Evolutionary conservation across 2,888 invertebrate genomes (phyloP), one percentile per base, ranked within the genome.

Genomic region (Drosophila recens): DNA sequence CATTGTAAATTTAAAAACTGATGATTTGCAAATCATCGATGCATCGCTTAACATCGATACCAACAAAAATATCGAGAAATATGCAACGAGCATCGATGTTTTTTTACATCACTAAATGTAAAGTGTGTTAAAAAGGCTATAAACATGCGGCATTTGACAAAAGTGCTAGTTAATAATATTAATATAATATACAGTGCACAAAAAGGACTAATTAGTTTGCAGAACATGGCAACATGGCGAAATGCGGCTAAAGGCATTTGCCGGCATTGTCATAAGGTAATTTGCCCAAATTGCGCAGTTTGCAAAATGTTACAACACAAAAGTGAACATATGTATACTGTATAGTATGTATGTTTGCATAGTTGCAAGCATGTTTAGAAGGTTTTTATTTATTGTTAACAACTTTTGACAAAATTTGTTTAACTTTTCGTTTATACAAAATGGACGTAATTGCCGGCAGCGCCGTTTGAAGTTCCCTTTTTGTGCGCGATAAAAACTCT

Each of bases 381-480:
- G 36, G 40, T 48, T 76, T 75, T 62, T 54, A 75, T 66, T 76
- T 75, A 62, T 76, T 65, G 74, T 58, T 51, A 65, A 65, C 53
- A 71, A 62, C 33, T 65, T 74, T 61, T 54, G 38, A 48, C 46
- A 43, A 45, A 43, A 57, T 63, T 43, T 30, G 3, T 10, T 17
- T 46, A 64, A 68, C 67, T 70, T 56, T 67, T 36, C 17, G n/a
- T 27, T 8, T 5, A 20, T 34, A 58, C 34, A 52, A 67, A 72
- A 64, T 68, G 20, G 40, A 40, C 48, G 42, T 20, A 42, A 43
- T 40, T 13, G 57, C 46, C 53, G 17, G 17, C 42, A 73, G 74
- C 68, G 17, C 33, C n/a, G 46, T 61, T 74, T 56, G 46, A 38
- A 38, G 51, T 51, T 20, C 27, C 9, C 36, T 52, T 56, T 75